Evolutionary conservation across 1,140 invertebrate species (phyloP).

Genomic region (Samia ricini): DNA sequence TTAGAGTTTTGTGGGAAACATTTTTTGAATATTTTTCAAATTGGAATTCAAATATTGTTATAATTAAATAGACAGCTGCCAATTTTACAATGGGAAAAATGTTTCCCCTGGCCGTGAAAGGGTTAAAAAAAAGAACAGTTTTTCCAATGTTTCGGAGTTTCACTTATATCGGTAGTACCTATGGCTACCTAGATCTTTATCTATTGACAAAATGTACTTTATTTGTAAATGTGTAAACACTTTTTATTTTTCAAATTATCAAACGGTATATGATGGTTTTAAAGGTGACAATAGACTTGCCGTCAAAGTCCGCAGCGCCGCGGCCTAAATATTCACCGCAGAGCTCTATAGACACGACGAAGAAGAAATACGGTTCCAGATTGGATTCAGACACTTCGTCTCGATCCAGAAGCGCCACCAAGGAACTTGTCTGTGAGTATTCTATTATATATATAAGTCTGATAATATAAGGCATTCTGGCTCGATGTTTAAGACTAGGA

Average conservation of each 20-base stretch:
- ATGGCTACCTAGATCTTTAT: not conserved
- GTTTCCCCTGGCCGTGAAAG: too few species aligned
- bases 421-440: conserved; percentile 90
- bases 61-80: too few species aligned
- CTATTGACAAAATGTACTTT: not conserved
- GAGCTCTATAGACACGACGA: conserved; percentile 59
- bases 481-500: too few species aligned
- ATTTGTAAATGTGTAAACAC: not conserved
- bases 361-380: conserved; percentile 89
- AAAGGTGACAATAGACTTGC: conserved; percentile 73
- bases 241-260: not conserved
- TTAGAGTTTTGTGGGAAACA: too few species aligned
- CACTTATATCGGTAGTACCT: too few species aligned
- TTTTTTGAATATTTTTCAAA: too few species aligned
- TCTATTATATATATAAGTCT: not conserved
- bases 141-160: too few species aligned
- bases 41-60: too few species aligned
- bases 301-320: conserved; percentile 40
- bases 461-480: too few species aligned
- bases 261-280: too few species aligned
- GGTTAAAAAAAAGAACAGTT: too few species aligned
- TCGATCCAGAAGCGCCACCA: conserved; percentile 92
- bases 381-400: conserved; percentile 83
- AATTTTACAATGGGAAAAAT: too few species aligned
- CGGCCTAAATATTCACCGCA: conserved; percentile 70